A percentile compares a stretch with the other conserved stretches of the same genome.
phyloP scores from a whole-genome alignment of 2,797 vertebrate species.

The Channa striata region DNA sequence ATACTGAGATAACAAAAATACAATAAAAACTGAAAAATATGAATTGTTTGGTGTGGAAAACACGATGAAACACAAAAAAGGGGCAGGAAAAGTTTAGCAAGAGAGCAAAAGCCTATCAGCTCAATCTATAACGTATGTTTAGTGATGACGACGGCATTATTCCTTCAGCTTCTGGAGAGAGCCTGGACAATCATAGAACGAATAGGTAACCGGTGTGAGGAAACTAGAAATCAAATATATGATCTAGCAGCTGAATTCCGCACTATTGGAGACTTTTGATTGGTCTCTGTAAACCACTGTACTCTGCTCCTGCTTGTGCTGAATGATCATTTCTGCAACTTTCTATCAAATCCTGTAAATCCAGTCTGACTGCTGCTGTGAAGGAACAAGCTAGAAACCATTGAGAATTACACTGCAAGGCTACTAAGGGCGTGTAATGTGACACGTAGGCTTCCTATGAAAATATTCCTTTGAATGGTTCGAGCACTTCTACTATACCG shows the following conservation, averaged over 20 bases:
- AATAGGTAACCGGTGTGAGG: background rate
- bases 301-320: too few relatives aligned
- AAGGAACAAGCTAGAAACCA: background rate
- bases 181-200: background rate
- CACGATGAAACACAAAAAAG: background rate
- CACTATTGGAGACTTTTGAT: too few relatives aligned
- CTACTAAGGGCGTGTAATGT: rapidly evolving
- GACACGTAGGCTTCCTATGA: background rate
- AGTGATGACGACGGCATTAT: background rate
- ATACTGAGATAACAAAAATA: too few relatives aligned
- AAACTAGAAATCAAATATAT: background rate
- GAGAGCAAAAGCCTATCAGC: background rate
- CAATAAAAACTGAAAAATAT: too few relatives aligned
- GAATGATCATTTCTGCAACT: background rate
- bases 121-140: background rate
- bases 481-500: constrained; percentile 84
- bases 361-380: background rate
- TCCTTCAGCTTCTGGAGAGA: background rate
- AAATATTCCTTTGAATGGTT: constrained; percentile 15
- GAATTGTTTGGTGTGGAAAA: too few relatives aligned
- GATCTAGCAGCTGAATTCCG: background rate
- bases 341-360: background rate
- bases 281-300: background rate
- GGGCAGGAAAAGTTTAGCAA: background rate
- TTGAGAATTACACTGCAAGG: background rate